Base-by-base conservation (phyloP, 2,888 invertebrate species). In the Stratiomys singularior region DNA sequence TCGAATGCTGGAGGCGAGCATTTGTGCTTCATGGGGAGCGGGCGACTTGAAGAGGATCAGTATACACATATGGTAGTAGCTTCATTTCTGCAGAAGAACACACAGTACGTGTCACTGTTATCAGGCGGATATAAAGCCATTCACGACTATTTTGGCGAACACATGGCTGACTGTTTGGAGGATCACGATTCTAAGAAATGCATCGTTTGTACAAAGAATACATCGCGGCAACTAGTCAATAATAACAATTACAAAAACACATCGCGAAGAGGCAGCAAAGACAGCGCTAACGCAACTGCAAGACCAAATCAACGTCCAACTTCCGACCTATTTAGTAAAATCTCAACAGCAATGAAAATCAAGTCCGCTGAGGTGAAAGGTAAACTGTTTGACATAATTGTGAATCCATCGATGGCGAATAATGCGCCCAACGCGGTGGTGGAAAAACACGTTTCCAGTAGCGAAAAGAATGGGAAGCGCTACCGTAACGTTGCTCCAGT, bases 41-140 rank as follows among this genome's bases (percentile, higher is more conserved):
- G 98, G 0, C 90, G 96, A 67, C 92, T 94, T 82, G 97, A 97
- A 84, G 96, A 97, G 88, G 98, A 98, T 86, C 95, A 95, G 82
- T 97, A 97, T 85, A 96, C 98, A 21, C 95, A 98, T 85, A 99
- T 99, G 99, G 98, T 98, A 27, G 96, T 99, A 18, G 96, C 99
- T 5, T 96, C 96, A 77, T 98, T 99, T 87, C 89, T 99, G 66
- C 98, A 98, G 87, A 94, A 95, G 85, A 95, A 96, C 85, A 95
- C 95, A 0, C 94, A 94, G 83, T 98, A 96, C 85, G 96, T 99
- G 66, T 96, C 97, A 67, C 91, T 98, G 87, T 90, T 98, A 23
- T 93, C 93, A 81, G 97, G 98, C 78, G 99, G 99, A 1, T 99
- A 97, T 88, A 89, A 90, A 82, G 93, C 94, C 28, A 92, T 95